Conservation (phyloP, 2,113 vertebrate genomes). For the Myodes glareolus region DNA sequence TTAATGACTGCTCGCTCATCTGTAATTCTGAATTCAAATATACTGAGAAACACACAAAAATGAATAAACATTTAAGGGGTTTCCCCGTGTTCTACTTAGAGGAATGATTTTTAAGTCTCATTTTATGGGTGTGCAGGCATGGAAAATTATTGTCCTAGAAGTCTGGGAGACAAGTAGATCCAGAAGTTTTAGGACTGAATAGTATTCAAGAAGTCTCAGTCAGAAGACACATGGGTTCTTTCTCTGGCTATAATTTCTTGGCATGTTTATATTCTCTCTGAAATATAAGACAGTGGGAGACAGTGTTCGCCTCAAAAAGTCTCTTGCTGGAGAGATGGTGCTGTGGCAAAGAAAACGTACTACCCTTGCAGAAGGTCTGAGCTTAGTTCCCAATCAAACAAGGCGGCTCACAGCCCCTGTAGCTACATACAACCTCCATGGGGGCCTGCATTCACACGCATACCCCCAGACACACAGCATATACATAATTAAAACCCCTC, state of each 20-base stretch:
- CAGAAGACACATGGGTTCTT: not conserved
- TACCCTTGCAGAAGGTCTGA: no score
- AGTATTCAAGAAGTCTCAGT: not conserved
- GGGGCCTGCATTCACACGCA: fast-evolving
- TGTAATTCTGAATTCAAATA: not conserved
- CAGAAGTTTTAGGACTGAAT: not conserved
- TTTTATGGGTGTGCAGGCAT: not conserved
- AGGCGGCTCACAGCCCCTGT: no score
- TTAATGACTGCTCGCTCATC: not conserved
- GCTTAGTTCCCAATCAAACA: not conserved
- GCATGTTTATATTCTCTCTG: not conserved
- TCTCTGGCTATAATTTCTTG: not conserved
- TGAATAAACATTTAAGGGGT: slow-evolving; percentile 1
- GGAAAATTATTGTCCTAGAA: not conserved
- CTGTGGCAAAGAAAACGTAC: no score
- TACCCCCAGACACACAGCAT: not conserved
- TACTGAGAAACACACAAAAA: not conserved
- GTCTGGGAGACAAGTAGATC: not conserved
- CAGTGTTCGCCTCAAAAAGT: not conserved
- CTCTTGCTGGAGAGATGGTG: not conserved
- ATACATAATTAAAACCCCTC: not conserved
- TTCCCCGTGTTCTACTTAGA: not conserved
- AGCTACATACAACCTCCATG: not conserved
- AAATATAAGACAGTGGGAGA: not conserved
- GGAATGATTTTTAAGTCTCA: not conserved